A percentile compares a stretch with the other conserved stretches of the same genome.
Conservation (phyloP, 2,797 vertebrate species). For the Thunnus albacares region DNA sequence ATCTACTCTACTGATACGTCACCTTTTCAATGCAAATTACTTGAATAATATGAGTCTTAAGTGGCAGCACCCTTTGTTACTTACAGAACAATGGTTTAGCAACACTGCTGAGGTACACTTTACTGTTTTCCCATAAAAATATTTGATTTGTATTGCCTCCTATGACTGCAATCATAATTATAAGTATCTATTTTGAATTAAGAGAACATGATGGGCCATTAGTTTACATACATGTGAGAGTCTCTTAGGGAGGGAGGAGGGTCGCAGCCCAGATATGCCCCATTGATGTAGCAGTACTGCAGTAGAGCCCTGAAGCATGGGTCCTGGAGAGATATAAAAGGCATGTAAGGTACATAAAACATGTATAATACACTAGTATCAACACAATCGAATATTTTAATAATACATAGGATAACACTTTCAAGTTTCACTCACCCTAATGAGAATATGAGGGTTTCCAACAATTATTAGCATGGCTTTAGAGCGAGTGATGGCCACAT, state of each 20-base stretch:
- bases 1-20: not conserved
- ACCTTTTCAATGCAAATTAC: not conserved
- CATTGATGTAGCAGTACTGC: slow-evolving; percentile 89
- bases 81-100: not conserved
- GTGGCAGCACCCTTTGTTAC: not conserved
- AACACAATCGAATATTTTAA: not conserved
- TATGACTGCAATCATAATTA: too few relatives aligned
- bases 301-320: slow-evolving; percentile 91
- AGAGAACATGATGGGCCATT: not conserved
- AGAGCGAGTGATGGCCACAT: slow-evolving; percentile 94
- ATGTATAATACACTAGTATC: not conserved
- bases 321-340: slow-evolving; percentile 83
- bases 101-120: not conserved
- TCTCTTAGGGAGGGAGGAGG: slow-evolving; percentile 87
- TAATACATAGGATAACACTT: not conserved
- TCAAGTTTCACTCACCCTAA: slow-evolving; percentile 82
- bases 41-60: not conserved
- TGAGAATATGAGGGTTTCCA: slow-evolving; percentile 94
- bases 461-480: slow-evolving; percentile 94
- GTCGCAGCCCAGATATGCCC: slow-evolving; percentile 92
- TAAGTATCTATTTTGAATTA: not conserved
- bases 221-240: slow-evolving; percentile 74
- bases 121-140: not conserved
- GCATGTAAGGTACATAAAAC: not conserved
- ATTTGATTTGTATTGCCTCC: not conserved